These are phyloP conservation scores for Erpetoichthys calabaricus DNA, from an alignment of 2,797 vertebrate genomes.

Conservation along the genomic window DNA sequence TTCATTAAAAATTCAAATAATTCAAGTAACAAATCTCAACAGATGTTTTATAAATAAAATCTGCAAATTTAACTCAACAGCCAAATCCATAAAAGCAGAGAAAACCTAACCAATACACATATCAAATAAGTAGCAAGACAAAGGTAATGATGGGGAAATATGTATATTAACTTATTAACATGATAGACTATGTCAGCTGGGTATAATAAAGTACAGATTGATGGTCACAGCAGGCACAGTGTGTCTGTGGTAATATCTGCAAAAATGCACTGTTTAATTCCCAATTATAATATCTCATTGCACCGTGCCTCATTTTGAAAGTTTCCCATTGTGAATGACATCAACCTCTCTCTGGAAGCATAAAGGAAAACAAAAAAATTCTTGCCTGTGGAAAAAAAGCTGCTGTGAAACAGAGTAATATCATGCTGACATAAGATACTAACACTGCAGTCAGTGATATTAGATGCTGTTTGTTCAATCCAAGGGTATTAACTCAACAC, in stretches of 20 bases:
- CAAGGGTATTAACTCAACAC: slow-evolving; percentile 3
- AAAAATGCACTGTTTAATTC: slow-evolving; percentile 5
- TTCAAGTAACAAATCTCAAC: too few relatives aligned
- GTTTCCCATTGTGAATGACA: slow-evolving; percentile 26
- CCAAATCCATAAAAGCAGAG: too few relatives aligned
- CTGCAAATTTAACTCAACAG: too few relatives aligned
- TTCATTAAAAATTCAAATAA: too few relatives aligned
- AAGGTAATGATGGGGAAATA: not conserved
- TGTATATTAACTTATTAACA: slow-evolving; percentile 1
- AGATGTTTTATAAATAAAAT: too few relatives aligned
- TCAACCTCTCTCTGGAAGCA: slow-evolving; percentile 17
- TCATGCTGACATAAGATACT: slow-evolving; percentile 18
- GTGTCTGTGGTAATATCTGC: slow-evolving; percentile 3
- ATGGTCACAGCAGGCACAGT: slow-evolving; percentile 3
- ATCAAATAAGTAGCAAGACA: not conserved
- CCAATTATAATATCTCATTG: slow-evolving; percentile 13
- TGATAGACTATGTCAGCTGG: not conserved
- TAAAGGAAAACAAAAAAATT: slow-evolving; percentile 18
- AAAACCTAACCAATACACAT: too few relatives aligned
- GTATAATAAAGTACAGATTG: not conserved
- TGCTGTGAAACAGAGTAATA: slow-evolving; percentile 18
- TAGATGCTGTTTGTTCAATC: slow-evolving; percentile 19
- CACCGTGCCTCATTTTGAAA: slow-evolving; percentile 18
- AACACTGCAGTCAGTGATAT: slow-evolving; percentile 16
- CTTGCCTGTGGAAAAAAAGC: slow-evolving; percentile 22